Conservation (phyloP, 1,140 invertebrate genomes). For the Bradysia coprophila region DNA sequence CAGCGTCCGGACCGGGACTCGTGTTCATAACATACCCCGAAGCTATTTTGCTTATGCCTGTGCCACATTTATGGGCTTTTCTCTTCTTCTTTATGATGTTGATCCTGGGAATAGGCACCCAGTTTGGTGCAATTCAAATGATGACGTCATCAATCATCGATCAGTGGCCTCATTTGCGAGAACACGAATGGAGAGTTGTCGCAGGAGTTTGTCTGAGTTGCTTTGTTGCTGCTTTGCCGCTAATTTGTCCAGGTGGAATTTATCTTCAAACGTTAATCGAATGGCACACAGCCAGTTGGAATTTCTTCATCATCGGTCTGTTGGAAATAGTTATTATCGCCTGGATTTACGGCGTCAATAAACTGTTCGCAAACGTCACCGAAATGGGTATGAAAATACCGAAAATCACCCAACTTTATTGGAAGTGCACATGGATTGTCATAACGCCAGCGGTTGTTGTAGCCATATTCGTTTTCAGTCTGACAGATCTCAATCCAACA, state of each 20-base stretch:
- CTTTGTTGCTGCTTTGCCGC: slow-evolving; percentile 44
- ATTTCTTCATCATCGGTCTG: slow-evolving; percentile 54
- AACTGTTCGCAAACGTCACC: slow-evolving; percentile 31
- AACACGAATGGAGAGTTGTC: slow-evolving; percentile 36
- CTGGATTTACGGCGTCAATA: slow-evolving; percentile 50
- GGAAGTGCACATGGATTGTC: slow-evolving; percentile 33
- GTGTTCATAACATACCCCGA: slow-evolving; percentile 13
- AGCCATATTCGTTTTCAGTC: slow-evolving; percentile 48
- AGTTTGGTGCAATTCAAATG: slow-evolving; percentile 68
- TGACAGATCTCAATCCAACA: slow-evolving; percentile 36
- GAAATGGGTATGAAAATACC: slow-evolving; percentile 36
- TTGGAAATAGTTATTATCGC: slow-evolving; percentile 43
- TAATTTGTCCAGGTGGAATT: slow-evolving; percentile 50
- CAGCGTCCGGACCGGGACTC: slow-evolving; percentile 8
- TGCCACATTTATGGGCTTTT: slow-evolving; percentile 56
- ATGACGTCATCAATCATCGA: slow-evolving; percentile 58
- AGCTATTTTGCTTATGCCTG: slow-evolving; percentile 57
- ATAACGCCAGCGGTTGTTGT: slow-evolving; percentile 32
- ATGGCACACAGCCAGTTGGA: slow-evolving; percentile 66
- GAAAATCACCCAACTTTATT: slow-evolving; percentile 26
- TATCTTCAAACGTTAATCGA: slow-evolving; percentile 61
- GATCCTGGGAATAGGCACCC: slow-evolving; percentile 52
- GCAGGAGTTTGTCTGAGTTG: slow-evolving; percentile 34
- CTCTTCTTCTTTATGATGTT: slow-evolving; percentile 75
- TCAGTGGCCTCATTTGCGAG: slow-evolving; percentile 40